phyloP scores from a whole-genome alignment of 2,888 invertebrate species.

The Xylota segnis region DNA sequence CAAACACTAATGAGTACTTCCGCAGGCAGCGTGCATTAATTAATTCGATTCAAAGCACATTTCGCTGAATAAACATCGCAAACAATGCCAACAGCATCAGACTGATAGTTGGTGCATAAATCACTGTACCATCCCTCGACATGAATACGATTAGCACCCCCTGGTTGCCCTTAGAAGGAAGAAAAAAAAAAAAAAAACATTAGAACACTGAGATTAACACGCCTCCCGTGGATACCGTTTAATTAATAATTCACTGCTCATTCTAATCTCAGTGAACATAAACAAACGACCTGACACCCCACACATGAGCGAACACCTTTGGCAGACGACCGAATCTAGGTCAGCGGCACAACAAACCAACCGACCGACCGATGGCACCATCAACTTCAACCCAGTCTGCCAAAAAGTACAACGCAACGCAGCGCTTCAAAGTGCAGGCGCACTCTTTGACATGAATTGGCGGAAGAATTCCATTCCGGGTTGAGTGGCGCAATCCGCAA shows the following conservation, averaged over 20 bases:
- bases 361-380: conserved; percentile 39
- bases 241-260: conserved; percentile 62
- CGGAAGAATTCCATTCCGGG: conserved; percentile 53
- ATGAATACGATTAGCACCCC: neutral
- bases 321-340: conserved; percentile 15
- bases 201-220: conserved; percentile 26
- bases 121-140: neutral
- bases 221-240: conserved; percentile 33
- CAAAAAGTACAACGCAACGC: conserved; percentile 44
- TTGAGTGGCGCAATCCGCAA: conserved; percentile 40
- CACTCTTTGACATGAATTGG: conserved; percentile 46
- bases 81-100: conserved; percentile 10
- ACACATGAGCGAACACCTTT: neutral
- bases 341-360: conserved; percentile 14
- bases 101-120: neutral
- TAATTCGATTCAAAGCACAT: conserved; percentile 9
- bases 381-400: conserved; percentile 16
- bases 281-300: neutral
- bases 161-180: neutral
- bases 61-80: neutral
- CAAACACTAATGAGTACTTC: neutral
- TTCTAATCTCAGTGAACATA: conserved; percentile 41
- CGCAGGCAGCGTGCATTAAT: neutral
- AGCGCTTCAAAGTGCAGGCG: conserved; percentile 5
- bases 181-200: too few relatives aligned